Percentiles rank a stretch among this genome's conserved stretches.
These are phyloP conservation scores for Rhinophrynus dorsalis DNA, from an alignment of 2,797 vertebrate species.

Conservation along the genomic window DNA sequence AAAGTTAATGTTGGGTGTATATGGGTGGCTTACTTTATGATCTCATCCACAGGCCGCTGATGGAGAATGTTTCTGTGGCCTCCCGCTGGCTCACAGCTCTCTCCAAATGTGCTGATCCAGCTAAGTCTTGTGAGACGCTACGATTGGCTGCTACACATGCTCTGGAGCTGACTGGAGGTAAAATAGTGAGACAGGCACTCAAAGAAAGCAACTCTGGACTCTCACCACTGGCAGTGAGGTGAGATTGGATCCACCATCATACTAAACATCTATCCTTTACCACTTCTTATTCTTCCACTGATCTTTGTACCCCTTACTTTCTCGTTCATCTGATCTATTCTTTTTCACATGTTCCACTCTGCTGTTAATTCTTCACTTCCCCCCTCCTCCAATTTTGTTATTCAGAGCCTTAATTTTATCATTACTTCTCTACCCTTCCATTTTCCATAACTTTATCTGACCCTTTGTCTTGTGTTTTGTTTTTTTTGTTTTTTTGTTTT, in stretches of 20 bases:
- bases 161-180: conserved; percentile 64
- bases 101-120: conserved; percentile 63
- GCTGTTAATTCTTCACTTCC: conserved; percentile 31
- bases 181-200: conserved; percentile 55
- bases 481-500: too few species aligned
- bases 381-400: too few species aligned
- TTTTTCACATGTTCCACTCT: not conserved
- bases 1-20: too few species aligned
- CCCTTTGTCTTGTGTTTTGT: too few species aligned
- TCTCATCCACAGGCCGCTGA: conserved; percentile 37
- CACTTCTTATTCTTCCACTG: not conserved
- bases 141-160: conserved; percentile 75
- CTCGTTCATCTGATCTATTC: not conserved
- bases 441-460: too few species aligned
- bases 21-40: too few species aligned
- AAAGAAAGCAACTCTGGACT: not conserved
- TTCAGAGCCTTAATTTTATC: too few species aligned
- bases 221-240: conserved; percentile 66
- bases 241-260: not conserved
- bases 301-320: not conserved
- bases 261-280: too few species aligned
- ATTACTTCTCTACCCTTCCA: too few species aligned
- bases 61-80: conserved; percentile 11
- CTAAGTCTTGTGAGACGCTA: conserved; percentile 66
- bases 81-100: conserved; percentile 72